Base-by-base conservation (phyloP, 2,113 vertebrate species). In the Poeciliopsis occidentalis region DNA sequence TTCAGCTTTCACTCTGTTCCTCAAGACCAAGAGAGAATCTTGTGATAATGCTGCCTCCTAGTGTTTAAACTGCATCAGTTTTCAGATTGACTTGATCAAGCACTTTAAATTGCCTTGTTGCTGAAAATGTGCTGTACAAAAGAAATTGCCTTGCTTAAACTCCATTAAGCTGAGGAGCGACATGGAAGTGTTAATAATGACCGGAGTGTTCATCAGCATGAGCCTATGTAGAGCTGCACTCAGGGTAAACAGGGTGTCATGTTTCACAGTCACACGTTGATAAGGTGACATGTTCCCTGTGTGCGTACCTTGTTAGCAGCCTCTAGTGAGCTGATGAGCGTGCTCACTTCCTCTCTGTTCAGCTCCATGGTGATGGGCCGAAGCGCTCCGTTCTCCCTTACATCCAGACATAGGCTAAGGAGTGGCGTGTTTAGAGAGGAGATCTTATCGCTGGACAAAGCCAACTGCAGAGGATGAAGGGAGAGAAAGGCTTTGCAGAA, bases 401-500 rank as follows among this genome's bases (percentile, higher is more conserved):
- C 87, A 76, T 98, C 96, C 83, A 99, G 93, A 88, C 94, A 94
- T 73, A 99, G 97, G 75, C 94, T 96, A 79, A 99, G 82, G 82
- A 99, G 94, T 31, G 97, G 97, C 78, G 96, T 96, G 85, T 98
- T 97, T 66, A 99, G 93, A 69, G 94, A 94, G 15, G 97, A 96
- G 73, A 98, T 96, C 83, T 98, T 99, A 90, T 99, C 98, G 73
- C 97, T 99, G 81, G 97, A 98, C 65, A 99, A 92, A 29, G 96
- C 97, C 57, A 99, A 92, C 98, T 99, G 82, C 0, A 74, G 73
- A 30, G 19, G 65, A 1, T 0, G 0, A 34, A 29, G 37, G 15
- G 37, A 26, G 44, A 27, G 26, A 67, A 27, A 37, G 4, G 51
- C 24, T 24, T 57, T 12, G 63, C 7, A 64, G 8, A 34, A 24